Evolutionary conservation across 2,888 invertebrate species (phyloP), one percentile per base, ranked within the genome.

Genomic region (Drosophila nigritarsus): DNA sequence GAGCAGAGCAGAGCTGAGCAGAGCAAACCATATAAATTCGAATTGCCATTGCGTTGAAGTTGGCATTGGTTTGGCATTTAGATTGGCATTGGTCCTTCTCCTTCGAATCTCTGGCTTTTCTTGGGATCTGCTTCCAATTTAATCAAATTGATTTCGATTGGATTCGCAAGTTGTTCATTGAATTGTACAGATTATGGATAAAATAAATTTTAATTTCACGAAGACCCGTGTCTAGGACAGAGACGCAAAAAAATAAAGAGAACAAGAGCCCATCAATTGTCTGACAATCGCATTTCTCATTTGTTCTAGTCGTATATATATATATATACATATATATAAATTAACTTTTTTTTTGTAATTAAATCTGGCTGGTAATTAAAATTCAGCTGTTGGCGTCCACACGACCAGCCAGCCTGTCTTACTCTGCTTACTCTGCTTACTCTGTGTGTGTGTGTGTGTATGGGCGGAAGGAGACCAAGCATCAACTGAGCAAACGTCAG

Each of bases 91-190:
- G 69, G 27, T 42, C 54, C 48, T 64, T 13, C 27, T 68, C 24
- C 29, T 29, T 29, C 29, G 20, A 34, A 8, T 34, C 53, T 27
- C 24, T 49, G 51, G 65, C 56, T 58, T 30, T 73, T 62, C 68
- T 24, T 15, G 24, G 15, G 24, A 65, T 63, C 59, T 53, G 80
- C 73, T 50, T 73, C 56, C 75, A 80, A 86, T 88, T 86, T 78
- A 87, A 84, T 89, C 76, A 78, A 84, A 84, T 85, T 71, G 79
- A 87, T 88, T 87, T 88, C 76, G 82, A 87, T 87, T 81, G 73
- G 79, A 81, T 85, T 89, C 77, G 80, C 73, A 80, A 84, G 84
- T 80, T 80, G 80, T 75, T 86, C 76, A 84, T 87, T 89, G 81
- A 83, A 70, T 89, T 85, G 75, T 73, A 73, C 79, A 87, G 85